A percentile compares a stretch with the other conserved stretches of the same genome.
Evolutionary conservation across 2,113 vertebrate genomes (phyloP).

Genomic region (Laticauda laticaudata): DNA sequence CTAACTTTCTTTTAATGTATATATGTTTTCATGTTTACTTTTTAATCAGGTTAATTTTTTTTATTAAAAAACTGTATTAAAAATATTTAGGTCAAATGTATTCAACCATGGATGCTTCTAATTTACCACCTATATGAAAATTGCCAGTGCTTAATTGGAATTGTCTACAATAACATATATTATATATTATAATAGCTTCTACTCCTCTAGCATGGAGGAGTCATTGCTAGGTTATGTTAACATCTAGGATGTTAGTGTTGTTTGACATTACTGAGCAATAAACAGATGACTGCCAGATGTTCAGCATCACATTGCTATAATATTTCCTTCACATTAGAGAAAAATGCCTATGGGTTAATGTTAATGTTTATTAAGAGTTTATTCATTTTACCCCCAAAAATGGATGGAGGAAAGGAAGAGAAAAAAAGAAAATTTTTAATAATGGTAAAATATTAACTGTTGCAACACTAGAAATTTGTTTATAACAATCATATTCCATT

Average conservation of each 20-base stretch:
- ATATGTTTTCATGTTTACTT: neutral
- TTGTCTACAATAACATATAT: neutral
- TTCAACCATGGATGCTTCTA: neutral
- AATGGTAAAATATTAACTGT: neutral
- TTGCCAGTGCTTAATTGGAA: neutral
- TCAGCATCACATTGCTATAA: constrained; percentile 22
- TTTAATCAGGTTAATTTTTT: neutral
- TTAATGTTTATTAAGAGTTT: neutral
- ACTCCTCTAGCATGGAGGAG: neutral
- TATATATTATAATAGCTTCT: neutral
- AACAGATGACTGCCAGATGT: constrained; percentile 48
- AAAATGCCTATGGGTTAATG: constrained; percentile 23
- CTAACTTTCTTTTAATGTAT: neutral
- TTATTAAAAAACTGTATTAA: neutral
- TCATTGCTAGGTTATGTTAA: constrained; percentile 22
- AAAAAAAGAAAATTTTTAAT: neutral
- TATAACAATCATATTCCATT: neutral
- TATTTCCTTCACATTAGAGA: constrained; percentile 35
- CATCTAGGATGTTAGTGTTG: neutral
- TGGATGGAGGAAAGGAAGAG: neutral
- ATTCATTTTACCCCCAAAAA: neutral
- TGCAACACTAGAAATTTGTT: constrained; percentile 5
- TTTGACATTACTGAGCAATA: constrained; percentile 30
- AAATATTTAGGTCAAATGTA: neutral
- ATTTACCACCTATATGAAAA: neutral